Conservation (phyloP, 2,113 vertebrate species). For the Lynx canadensis region DNA sequence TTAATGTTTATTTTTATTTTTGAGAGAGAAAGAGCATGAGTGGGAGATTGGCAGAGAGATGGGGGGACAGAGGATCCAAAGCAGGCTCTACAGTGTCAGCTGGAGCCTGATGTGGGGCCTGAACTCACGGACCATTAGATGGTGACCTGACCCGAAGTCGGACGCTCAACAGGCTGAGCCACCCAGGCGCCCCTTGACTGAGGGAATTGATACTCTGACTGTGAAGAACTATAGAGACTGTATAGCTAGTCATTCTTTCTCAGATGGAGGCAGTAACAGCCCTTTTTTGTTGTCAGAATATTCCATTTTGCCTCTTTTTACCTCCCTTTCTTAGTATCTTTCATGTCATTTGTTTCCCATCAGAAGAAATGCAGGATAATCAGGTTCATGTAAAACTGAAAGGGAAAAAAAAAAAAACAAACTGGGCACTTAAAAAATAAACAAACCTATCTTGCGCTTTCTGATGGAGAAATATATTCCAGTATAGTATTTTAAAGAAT, state of each 20-base stretch:
- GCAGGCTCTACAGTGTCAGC: too few relatives aligned
- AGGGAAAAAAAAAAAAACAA: too few relatives aligned
- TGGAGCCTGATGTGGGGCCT: too few relatives aligned
- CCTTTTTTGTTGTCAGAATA: not conserved
- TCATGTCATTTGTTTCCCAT: not conserved
- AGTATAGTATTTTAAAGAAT: not conserved
- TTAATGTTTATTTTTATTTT: too few relatives aligned
- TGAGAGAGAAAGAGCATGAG: too few relatives aligned
- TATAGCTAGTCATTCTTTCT: not conserved
- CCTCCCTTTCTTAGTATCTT: not conserved
- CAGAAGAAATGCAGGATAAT: not conserved
- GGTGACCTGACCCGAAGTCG: too few relatives aligned
- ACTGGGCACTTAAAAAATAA: not conserved
- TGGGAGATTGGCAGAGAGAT: too few relatives aligned
- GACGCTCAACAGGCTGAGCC: too few relatives aligned
- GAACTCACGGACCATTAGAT: too few relatives aligned
- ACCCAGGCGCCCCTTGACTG: not conserved
- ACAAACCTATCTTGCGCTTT: not conserved
- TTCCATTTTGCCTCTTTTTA: not conserved
- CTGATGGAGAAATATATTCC: not conserved
- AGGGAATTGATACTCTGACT: not conserved
- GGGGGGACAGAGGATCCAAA: too few relatives aligned
- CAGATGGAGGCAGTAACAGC: not conserved
- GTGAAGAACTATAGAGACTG: not conserved
- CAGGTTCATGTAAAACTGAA: constrained; percentile 3